Evolutionary conservation across 2,888 invertebrate genomes (phyloP).

Genomic region (Acanthosepion lycidas): DNA sequence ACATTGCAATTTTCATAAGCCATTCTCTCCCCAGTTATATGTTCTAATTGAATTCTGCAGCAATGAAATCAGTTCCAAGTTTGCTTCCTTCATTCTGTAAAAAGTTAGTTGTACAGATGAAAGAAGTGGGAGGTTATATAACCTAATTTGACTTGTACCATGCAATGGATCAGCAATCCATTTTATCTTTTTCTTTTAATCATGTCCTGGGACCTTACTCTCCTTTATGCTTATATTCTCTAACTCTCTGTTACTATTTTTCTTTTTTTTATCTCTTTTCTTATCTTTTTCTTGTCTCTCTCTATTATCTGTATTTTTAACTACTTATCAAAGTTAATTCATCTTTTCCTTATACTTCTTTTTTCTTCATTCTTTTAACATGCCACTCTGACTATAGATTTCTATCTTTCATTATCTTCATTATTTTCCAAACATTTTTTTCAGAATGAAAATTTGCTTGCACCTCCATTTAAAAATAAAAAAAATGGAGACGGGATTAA

Average conservation of each 20-base stretch:
- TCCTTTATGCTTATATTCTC: background rate
- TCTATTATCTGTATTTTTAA: too few species aligned
- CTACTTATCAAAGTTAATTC: too few species aligned
- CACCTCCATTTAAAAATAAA: too few species aligned
- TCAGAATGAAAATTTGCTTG: too few species aligned
- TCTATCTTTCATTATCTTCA: too few species aligned
- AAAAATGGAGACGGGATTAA: too few species aligned
- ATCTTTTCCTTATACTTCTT: too few species aligned
- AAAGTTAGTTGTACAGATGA: background rate
- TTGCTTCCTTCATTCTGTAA: conserved; percentile 2
- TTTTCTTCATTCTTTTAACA: too few species aligned
- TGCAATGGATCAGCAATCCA: background rate
- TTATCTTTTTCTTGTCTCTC: too few species aligned
- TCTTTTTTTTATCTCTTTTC: too few species aligned
- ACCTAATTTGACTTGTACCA: background rate
- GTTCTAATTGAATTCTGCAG: background rate
- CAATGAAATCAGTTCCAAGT: background rate
- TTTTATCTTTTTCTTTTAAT: background rate
- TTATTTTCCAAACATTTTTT: too few species aligned
- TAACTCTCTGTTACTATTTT: background rate
- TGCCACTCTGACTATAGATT: too few species aligned
- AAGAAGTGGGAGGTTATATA: background rate
- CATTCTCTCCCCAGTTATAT: background rate
- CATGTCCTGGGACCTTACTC: background rate
- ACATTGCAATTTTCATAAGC: background rate